These are phyloP conservation scores for Drosophila mojavensis DNA, from an alignment of 1,140 invertebrate species.

Conservation along the genomic window DNA sequence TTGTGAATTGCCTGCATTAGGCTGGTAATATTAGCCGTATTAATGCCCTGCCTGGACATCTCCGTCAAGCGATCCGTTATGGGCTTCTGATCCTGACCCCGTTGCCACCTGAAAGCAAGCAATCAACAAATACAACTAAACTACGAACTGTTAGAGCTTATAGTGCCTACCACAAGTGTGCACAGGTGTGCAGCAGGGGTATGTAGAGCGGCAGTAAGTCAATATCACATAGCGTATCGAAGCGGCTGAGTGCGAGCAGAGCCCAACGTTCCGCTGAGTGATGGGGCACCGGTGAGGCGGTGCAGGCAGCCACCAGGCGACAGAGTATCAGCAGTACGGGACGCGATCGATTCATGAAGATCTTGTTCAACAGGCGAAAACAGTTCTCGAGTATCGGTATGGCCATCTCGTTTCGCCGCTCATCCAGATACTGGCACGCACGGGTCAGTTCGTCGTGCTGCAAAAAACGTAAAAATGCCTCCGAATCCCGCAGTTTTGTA, in stretches of 20 bases:
- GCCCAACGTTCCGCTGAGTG: slow-evolving; percentile 88
- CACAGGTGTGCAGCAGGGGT: slow-evolving; percentile 88
- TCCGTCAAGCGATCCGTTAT: slow-evolving; percentile 87
- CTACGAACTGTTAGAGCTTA: neutral
- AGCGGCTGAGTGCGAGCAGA: slow-evolving; percentile 87
- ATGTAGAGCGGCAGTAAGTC: slow-evolving; percentile 88
- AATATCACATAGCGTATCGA: slow-evolving; percentile 88
- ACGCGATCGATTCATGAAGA: slow-evolving; percentile 89
- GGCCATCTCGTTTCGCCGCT: slow-evolving; percentile 87
- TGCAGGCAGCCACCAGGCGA: slow-evolving; percentile 87
- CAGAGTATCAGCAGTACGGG: slow-evolving; percentile 89
- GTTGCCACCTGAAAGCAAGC: slow-evolving; percentile 85
- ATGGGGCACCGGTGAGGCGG: slow-evolving; percentile 85
- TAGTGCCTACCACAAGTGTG: slow-evolving; percentile 86
- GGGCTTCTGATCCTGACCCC: slow-evolving; percentile 86
- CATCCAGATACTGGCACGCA: slow-evolving; percentile 86
- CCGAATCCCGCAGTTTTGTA: slow-evolving; percentile 86
- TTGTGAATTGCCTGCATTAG: slow-evolving; percentile 86
- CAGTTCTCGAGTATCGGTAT: slow-evolving; percentile 88
- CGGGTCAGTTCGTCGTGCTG: slow-evolving; percentile 88
- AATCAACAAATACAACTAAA: neutral
- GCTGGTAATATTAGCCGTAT: slow-evolving; percentile 85
- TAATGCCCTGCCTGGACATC: slow-evolving; percentile 87
- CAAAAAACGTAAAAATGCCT: slow-evolving; percentile 88
- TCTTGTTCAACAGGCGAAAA: slow-evolving; percentile 90